Evolutionary conservation across 2,113 vertebrate genomes (phyloP).

Genomic region (Riparia riparia): DNA sequence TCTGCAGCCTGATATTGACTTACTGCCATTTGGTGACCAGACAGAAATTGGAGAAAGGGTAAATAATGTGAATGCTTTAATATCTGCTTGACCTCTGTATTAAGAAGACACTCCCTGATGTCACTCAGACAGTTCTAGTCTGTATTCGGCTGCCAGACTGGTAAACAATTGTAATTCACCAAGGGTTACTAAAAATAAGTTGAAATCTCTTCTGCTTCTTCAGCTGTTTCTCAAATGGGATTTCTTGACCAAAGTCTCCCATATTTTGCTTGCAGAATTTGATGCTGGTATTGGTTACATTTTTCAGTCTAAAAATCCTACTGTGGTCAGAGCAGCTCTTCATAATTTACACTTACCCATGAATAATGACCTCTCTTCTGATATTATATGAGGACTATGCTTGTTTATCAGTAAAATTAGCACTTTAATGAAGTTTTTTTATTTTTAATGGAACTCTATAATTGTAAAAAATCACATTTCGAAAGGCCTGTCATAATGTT

Average conservation of each 20-base stretch:
- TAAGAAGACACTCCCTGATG: not conserved
- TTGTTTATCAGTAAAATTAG: not conserved
- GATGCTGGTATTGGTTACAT: not conserved
- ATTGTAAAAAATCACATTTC: not conserved
- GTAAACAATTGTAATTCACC: not conserved
- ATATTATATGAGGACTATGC: not conserved
- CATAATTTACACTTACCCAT: not conserved
- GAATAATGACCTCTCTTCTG: not conserved
- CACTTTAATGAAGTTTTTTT: not conserved
- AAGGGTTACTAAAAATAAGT: not conserved
- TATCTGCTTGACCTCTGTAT: not conserved
- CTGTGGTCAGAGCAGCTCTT: not conserved
- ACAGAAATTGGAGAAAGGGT: conserved; percentile 99
- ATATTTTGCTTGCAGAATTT: not conserved
- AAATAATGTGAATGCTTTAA: conserved; percentile 17
- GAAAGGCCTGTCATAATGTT: not conserved
- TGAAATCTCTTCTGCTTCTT: not conserved
- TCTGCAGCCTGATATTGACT: conserved; percentile 97
- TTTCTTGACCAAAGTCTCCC: not conserved
- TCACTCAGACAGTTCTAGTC: not conserved
- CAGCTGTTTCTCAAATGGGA: not conserved
- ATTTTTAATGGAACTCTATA: not conserved
- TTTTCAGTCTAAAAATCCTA: not conserved
- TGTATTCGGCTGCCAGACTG: not conserved
- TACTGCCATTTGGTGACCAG: conserved; percentile 95